Conservation (phyloP, 2,113 vertebrate genomes). For the Labrus mixtus region DNA sequence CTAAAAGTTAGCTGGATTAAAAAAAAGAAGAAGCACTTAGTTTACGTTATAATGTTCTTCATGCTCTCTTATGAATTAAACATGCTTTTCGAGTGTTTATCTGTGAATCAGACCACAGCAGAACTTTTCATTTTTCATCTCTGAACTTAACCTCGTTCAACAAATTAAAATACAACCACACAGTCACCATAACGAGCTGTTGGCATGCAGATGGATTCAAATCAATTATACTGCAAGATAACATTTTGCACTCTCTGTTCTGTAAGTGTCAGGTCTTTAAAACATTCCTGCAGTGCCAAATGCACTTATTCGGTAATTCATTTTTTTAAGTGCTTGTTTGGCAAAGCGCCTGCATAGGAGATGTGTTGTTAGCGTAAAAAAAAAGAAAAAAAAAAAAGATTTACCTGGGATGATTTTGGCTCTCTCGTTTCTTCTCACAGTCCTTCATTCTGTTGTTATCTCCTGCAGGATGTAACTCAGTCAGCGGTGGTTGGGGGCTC, state of each 20-base stretch:
- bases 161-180: constrained; percentile 19
- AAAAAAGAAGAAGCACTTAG: background rate
- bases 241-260: background rate
- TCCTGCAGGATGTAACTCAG: constrained; percentile 27
- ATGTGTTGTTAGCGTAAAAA: constrained; percentile 19
- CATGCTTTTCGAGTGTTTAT: background rate
- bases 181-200: constrained; percentile 9
- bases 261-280: background rate
- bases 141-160: background rate
- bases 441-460: constrained; percentile 16
- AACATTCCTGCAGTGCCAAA: background rate
- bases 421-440: background rate
- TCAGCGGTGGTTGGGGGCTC: constrained; percentile 14
- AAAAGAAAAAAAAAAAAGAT: constrained; percentile 36
- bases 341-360: constrained; percentile 36
- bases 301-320: constrained; percentile 8
- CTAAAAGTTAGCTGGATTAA: background rate
- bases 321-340: constrained; percentile 60
- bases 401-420: constrained; percentile 54
- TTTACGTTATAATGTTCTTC: background rate
- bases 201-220: background rate
- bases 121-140: constrained; percentile 24
- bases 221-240: constrained; percentile 6
- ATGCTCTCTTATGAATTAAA: constrained; percentile 2
- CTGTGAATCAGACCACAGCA: constrained; percentile 9